Evolutionary conservation across 2,113 vertebrate species (phyloP).

Genomic region (Neoarius graeffei): DNA sequence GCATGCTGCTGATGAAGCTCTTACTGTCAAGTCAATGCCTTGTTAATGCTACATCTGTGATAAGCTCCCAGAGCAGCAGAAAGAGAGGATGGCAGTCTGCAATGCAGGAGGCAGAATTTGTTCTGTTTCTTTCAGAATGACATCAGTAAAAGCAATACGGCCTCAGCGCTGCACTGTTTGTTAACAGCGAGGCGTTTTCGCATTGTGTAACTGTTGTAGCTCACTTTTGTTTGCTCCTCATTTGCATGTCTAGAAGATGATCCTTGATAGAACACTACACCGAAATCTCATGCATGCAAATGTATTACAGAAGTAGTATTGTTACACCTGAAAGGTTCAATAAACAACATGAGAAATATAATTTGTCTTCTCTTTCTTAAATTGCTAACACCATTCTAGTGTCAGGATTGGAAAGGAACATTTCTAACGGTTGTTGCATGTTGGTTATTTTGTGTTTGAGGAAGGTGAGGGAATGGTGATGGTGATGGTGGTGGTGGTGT

Average conservation of each 20-base stretch:
- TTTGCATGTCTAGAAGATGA: background rate
- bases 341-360: background rate
- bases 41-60: slow-evolving; percentile 51
- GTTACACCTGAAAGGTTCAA: background rate
- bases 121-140: slow-evolving; percentile 18
- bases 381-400: background rate
- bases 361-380: background rate
- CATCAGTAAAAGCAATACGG: slow-evolving; percentile 22
- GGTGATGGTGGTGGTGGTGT: slow-evolving; percentile 21
- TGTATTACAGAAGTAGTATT: background rate
- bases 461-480: slow-evolving; percentile 45
- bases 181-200: slow-evolving; percentile 10
- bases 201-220: slow-evolving; percentile 15
- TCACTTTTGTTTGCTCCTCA: background rate
- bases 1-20: slow-evolving; percentile 58
- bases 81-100: background rate
- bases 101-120: slow-evolving; percentile 27
- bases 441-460: slow-evolving; percentile 55
- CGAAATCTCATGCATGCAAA: background rate
- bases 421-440: slow-evolving; percentile 60
- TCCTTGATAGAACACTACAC: background rate
- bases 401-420: slow-evolving; percentile 44
- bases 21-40: slow-evolving; percentile 35
- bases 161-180: slow-evolving; percentile 10
- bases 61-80: background rate